A percentile compares a stretch with the other conserved stretches of the same genome.
Conservation (phyloP, 2,888 invertebrate species). For the Liopterus haemorrhoidalis region DNA sequence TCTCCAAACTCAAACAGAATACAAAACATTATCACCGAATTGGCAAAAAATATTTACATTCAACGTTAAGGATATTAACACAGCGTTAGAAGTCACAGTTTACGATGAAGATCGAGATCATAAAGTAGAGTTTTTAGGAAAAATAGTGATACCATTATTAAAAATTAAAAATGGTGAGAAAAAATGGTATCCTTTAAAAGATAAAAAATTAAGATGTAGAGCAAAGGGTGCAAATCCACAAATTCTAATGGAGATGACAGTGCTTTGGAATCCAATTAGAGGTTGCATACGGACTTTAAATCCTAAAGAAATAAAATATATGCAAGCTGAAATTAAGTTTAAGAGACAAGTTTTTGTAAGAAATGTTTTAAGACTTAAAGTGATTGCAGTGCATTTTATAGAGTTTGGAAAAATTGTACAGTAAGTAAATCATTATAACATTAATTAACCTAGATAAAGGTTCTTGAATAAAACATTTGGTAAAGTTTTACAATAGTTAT, state of each 20-base stretch:
- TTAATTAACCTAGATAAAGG: too few species aligned
- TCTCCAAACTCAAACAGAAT: conserved; percentile 96
- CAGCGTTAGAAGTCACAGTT: conserved; percentile 89
- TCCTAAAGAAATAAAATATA: conserved; percentile 91
- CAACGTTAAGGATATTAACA: conserved; percentile 93
- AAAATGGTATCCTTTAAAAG: conserved; percentile 93
- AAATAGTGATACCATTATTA: conserved; percentile 80
- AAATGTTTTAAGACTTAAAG: conserved; percentile 87
- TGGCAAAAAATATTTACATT: conserved; percentile 99
- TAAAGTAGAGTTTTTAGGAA: conserved; percentile 96
- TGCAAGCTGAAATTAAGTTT: conserved; percentile 91
- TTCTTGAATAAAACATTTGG: too few species aligned
- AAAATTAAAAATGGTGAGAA: conserved; percentile 84
- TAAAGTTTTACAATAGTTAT: too few species aligned
- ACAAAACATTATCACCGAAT: conserved; percentile 90
- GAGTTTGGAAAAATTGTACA: conserved; percentile 88
- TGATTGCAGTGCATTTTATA: conserved; percentile 80
- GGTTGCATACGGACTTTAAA: conserved; percentile 91
- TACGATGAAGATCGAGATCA: conserved; percentile 97
- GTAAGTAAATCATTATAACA: conserved; percentile 52
- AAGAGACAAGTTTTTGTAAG: conserved; percentile 90
- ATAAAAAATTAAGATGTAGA: conserved; percentile 81
- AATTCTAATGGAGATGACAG: conserved; percentile 84
- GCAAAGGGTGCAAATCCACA: conserved; percentile 91
- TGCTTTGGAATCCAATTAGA: conserved; percentile 87